Percentiles rank a stretch among this genome's conserved stretches.
Evolutionary conservation across 2,888 invertebrate genomes (phyloP).

Genomic region (Actias luna): DNA sequence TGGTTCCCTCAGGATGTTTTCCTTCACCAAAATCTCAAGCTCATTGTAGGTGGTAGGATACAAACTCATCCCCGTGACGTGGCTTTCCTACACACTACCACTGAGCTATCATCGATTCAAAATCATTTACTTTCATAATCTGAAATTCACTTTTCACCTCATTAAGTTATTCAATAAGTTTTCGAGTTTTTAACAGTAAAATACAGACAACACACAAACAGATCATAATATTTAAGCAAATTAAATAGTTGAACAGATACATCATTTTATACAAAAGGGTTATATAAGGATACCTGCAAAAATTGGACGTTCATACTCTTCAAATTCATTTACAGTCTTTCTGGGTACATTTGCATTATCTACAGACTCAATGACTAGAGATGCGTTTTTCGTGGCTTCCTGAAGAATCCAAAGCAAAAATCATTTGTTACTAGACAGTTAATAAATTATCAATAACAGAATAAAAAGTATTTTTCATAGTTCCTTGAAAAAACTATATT

Average conservation of each 20-base stretch:
- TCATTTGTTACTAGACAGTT: not conserved
- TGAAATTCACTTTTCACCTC: too few relatives aligned
- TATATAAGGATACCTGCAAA: conserved; percentile 54
- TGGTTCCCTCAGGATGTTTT: too few relatives aligned
- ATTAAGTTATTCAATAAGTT: too few relatives aligned
- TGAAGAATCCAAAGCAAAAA: conserved; percentile 32
- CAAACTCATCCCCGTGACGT: too few relatives aligned
- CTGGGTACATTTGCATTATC: conserved; percentile 35
- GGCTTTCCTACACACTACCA: too few relatives aligned
- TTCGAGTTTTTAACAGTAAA: too few relatives aligned
- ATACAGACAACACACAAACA: not conserved
- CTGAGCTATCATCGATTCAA: too few relatives aligned
- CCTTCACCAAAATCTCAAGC: too few relatives aligned
- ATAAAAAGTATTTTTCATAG: not conserved
- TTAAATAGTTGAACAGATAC: not conserved
- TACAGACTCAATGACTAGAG: conserved; percentile 58
- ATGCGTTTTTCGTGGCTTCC: conserved; percentile 55
- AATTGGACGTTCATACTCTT: conserved; percentile 48
- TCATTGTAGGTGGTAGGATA: too few relatives aligned
- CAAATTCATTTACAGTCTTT: conserved; percentile 45
- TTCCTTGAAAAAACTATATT: too few relatives aligned
- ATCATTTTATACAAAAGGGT: not conserved
- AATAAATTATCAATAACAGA: not conserved
- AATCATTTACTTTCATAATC: too few relatives aligned
- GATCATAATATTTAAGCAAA: not conserved